phyloP scores from a whole-genome alignment of 2,113 vertebrate species.

The Gymnogyps californianus region DNA sequence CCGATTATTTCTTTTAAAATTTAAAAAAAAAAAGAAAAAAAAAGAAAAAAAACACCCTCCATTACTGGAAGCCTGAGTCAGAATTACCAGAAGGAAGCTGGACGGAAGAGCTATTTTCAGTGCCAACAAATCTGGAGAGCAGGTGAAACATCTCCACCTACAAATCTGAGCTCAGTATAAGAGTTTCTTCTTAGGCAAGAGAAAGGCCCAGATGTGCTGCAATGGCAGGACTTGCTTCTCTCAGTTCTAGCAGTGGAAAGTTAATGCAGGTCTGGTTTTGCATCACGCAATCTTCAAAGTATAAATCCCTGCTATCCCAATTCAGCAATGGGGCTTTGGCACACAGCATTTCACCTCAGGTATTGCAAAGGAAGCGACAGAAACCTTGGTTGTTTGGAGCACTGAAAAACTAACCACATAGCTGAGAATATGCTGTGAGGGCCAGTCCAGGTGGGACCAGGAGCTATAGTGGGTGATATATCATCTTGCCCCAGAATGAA shows the following conservation, averaged over 20 bases:
- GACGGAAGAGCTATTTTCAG: constrained; percentile 30
- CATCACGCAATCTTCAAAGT: neutral
- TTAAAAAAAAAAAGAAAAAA: neutral
- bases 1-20: neutral
- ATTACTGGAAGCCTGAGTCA: constrained; percentile 71
- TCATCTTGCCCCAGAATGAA: neutral
- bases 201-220: neutral
- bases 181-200: neutral
- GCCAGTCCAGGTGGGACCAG: neutral
- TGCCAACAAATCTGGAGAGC: constrained; percentile 50
- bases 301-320: neutral
- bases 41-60: neutral
- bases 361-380: neutral
- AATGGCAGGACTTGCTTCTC: neutral
- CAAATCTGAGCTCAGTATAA: neutral
- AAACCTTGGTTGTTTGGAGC: neutral
- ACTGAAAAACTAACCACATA: neutral
- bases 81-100: constrained; percentile 68
- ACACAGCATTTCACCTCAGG: neutral
- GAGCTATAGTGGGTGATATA: neutral
- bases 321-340: neutral
- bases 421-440: neutral
- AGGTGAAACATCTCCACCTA: constrained; percentile 61
- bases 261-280: neutral
- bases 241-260: neutral